Base-by-base conservation (phyloP, 2,888 invertebrate species). In the Colletes collaris region DNA sequence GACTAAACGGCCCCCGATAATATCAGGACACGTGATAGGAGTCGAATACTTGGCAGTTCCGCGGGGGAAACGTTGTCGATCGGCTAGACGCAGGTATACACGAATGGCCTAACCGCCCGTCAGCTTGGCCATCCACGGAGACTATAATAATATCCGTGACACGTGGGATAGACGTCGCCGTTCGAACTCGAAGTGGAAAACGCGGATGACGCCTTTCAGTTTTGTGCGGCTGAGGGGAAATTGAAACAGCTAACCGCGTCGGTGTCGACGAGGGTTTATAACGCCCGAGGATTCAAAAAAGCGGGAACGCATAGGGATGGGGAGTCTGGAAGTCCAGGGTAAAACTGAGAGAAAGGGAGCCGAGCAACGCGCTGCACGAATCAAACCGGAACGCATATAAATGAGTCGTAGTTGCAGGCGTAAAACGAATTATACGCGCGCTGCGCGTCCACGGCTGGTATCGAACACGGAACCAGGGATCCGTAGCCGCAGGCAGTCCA, bases 361-460 rank as follows among this genome's bases (percentile, higher is more conserved):
- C 62, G 68, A 60, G 67, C 72, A 76, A 70, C 77, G 82, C 85
- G 84, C n/a, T n/a, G n/a, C n/a, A n/a, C n/a, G n/a, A 91, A 91
- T 91, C 91, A 91, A 91, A 91, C 90, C n/a, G n/a, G 90, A 91
- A 91, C 91, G 91, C 91, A 91, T 91, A 91, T 91, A 90, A 91
- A 91, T 91, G 91, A 91, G 91, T 91, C 91, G 91, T n/a, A n/a
- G n/a, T n/a, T n/a, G n/a, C n/a, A n/a, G n/a, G n/a, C n/a, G 88
- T 87, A 90, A 91, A 91, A 91, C 90, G 89, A 91, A 91, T 91
- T 91, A 91, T 90, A 91, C 89, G 88, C 81, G 64, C 81, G 78
- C 80, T 86, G 85, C n/a, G n/a, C n/a, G n/a, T n/a, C 73, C 65
- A 66, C 49, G 58, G n/a, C 8, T 46, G 35, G 8, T n/a, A n/a